Conservation (phyloP, 2,113 vertebrate species). For the Motacilla tschutschensis region DNA sequence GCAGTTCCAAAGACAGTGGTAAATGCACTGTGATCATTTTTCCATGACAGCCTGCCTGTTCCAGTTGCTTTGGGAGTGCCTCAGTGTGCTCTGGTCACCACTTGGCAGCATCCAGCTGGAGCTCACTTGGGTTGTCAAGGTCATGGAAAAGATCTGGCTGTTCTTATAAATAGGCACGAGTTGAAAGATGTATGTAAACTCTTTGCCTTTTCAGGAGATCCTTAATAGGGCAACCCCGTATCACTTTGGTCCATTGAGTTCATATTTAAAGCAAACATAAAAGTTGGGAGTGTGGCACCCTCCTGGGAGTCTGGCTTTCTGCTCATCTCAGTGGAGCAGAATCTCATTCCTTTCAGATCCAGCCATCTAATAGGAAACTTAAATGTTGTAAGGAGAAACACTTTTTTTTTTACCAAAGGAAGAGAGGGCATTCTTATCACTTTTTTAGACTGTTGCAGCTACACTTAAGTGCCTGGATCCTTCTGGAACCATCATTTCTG, state of each 20-base stretch:
- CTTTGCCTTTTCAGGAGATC: neutral
- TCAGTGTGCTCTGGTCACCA: neutral
- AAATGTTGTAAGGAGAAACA: neutral
- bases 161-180: neutral
- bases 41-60: neutral
- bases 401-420: neutral
- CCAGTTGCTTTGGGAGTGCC: neutral
- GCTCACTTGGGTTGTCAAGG: neutral
- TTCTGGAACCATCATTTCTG: neutral
- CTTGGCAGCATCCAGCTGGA: neutral
- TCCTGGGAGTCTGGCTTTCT: neutral
- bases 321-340: neutral
- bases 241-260: neutral
- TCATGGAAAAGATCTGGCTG: neutral
- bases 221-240: neutral
- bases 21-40: neutral
- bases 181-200: neutral
- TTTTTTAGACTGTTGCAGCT: neutral
- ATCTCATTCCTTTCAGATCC: neutral
- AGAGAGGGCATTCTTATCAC: neutral
- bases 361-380: neutral
- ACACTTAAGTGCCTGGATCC: neutral
- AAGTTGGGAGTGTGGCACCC: neutral
- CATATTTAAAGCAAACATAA: neutral
- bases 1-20: neutral